Evolutionary conservation across 2,113 vertebrate species (phyloP), one percentile per base, ranked within the genome.

Genomic region (Collichthys lucidus): DNA sequence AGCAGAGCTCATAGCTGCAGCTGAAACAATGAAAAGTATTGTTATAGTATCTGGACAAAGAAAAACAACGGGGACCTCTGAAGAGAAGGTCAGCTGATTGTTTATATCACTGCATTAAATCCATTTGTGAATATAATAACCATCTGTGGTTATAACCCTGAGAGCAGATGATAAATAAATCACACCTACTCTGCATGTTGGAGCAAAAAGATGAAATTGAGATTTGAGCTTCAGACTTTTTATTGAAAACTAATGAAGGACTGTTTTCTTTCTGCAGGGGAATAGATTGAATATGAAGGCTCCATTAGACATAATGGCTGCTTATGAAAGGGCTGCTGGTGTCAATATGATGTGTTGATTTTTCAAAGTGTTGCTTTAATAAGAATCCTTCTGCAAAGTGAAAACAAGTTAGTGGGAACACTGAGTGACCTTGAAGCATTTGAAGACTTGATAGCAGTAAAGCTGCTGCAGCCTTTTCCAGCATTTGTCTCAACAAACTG

Each of bases 351-450:
- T 35, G n/a, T 61, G 50, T 52, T 17, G 29, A 61, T 52, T 72
- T 35, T 60, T 63, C 15, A 20, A 9, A 67, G 29, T 4, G 10
- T 5, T n/a, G n/a, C 12, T 64, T 71, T 71, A 70, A 60, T 53
- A 67, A 60, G 56, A 31, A 44, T 46, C 47, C 17, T 2, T 1
- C 4, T 56, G 19, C 59, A 79, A 24, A 52, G 22, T 47, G 29
- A 70, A 83, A 72, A 79, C 16, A 26, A 20, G 16, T 66, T 11
- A 35, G 35, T 35, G 35, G 35, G 35, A 8, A 64, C 24, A n/a
- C 53, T 0, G 57, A 70, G 15, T 62, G 55, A 80, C 47, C 24
- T 72, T 77, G 68, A 66, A 67, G 55, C 29, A 40, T 40, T 60
- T 49, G 35, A 62, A 49, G 17, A 74, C 29, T 40, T 42, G 26